These are phyloP conservation scores for Smutsia gigantea DNA, from an alignment of 2,797 vertebrate species.

Conservation along the genomic window DNA sequence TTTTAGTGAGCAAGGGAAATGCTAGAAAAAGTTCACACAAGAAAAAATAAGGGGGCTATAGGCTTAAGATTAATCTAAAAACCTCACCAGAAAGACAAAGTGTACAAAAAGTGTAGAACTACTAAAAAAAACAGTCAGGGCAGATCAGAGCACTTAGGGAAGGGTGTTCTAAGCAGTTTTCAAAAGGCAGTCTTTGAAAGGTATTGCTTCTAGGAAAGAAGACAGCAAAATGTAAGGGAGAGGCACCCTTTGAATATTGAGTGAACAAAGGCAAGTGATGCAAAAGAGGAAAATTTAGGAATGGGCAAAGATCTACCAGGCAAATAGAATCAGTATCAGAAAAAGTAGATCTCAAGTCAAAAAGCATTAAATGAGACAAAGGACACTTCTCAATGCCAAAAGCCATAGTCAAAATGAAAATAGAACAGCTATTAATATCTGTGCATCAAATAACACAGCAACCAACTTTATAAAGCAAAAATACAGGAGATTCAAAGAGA, in stretches of 20 bases:
- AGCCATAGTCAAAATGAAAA: not conserved
- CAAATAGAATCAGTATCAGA: not conserved
- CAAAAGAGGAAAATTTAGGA: not conserved
- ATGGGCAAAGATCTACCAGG: not conserved
- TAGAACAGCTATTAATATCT: not conserved
- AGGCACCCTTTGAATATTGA: not conserved
- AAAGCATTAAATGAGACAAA: conserved; percentile 9
- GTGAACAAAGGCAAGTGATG: not conserved
- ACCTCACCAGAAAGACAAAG: not conserved
- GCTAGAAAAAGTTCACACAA: not conserved
- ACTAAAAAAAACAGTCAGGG: not conserved
- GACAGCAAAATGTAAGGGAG: not conserved
- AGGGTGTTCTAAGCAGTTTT: not conserved
- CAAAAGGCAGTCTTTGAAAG: not conserved
- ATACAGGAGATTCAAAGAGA: not conserved
- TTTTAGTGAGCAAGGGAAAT: not conserved
- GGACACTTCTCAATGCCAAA: not conserved
- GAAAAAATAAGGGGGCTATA: not conserved
- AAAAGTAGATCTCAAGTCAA: not conserved
- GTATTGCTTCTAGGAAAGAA: not conserved
- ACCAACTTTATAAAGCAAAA: conserved; percentile 38
- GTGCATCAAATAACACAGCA: not conserved
- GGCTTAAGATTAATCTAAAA: not conserved
- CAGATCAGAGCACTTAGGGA: not conserved
- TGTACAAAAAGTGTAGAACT: not conserved